Evolutionary conservation across 2,888 invertebrate genomes (phyloP).

Genomic region (Silvanus unidentatus): DNA sequence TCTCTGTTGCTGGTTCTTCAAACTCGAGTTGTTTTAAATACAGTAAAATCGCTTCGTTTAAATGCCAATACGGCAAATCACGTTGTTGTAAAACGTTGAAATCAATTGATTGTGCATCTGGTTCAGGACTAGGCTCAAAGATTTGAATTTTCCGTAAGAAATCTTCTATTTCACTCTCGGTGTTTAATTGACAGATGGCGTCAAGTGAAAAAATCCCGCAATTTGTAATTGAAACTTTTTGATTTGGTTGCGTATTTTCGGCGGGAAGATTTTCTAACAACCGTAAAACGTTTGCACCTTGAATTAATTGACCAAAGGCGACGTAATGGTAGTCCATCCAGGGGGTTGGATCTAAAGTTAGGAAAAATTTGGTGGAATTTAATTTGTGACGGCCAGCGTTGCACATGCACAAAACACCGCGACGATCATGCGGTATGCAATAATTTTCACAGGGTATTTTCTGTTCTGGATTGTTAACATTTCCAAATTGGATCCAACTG

Average conservation of each 20-base stretch:
- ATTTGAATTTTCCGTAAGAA: too few species aligned
- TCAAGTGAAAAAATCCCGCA: too few species aligned
- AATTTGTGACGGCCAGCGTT: constrained; percentile 59
- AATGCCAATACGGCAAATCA: constrained; percentile 5
- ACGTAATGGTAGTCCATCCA: constrained; percentile 72
- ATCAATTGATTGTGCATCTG: constrained; percentile 10
- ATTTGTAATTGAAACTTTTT: too few species aligned
- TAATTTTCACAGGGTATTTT: constrained; percentile 61
- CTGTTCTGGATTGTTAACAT: constrained; percentile 44
- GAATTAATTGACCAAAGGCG: constrained; percentile 66
- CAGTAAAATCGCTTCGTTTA: too few species aligned
- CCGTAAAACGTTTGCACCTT: constrained; percentile 57
- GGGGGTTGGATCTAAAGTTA: constrained; percentile 57
- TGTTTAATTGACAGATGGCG: too few species aligned
- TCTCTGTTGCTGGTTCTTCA: too few species aligned
- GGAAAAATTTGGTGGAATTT: constrained; percentile 65
- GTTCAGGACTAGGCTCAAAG: constrained; percentile 7
- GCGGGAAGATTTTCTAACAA: constrained; percentile 49
- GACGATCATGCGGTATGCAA: constrained; percentile 56
- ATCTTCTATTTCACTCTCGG: too few species aligned
- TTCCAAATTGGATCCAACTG: constrained; percentile 68
- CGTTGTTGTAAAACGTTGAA: constrained; percentile 12
- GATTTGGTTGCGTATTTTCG: too few species aligned
- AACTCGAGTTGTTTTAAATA: too few species aligned
- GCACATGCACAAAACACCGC: constrained; percentile 68